Evolutionary conservation across 2,113 vertebrate genomes (phyloP), one percentile per base, ranked within the genome.

Genomic region (Channa argus): DNA sequence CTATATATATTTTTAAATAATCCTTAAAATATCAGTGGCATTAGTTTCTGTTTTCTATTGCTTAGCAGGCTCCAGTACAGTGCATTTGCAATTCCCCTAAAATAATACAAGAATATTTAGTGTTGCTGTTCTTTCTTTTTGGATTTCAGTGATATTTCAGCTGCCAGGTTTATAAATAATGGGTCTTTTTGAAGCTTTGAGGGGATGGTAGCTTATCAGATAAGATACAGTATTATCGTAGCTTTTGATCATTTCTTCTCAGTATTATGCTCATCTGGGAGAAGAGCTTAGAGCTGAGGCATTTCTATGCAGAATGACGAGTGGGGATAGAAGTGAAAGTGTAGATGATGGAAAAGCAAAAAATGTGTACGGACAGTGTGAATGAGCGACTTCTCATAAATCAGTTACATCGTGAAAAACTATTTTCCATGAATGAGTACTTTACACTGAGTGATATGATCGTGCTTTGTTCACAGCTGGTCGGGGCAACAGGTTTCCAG

Each of bases 151-250:
- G 60, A 75, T 83, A 50, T 77, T 46, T 65, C 67, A 77, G 50
- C 46, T 82, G 67, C 46, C 60, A 55, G 62, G 5, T 53, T 56
- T 71, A 71, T 59, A 75, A 14, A 39, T 76, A 64, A 64, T 52
- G 54, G 65, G 61, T 6, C 6, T 43, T 51, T 33, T 45, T 24
- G 38, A 81, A 79, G 86, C 75, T 86, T 90, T 83, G 70, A 71
- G 82, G 88, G 89, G 72, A 80, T 68, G 83, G 83, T 91, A 84
- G 86, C 69, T 84, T 78, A 79, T 81, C 62, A 63, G 55, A 77
- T 90, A 85, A 88, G 79, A 63, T 80, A 75, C 88, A 89, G 91
- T 90, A 83, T 91, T 90, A 86, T 74, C 37, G 41, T 63, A 60
- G 66, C 33, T 82, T 74, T 68, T 79, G 59, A 79, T 88, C 63